Evolutionary conservation across 2,888 invertebrate genomes (phyloP).

Genomic region (Clepsis dumicolana): DNA sequence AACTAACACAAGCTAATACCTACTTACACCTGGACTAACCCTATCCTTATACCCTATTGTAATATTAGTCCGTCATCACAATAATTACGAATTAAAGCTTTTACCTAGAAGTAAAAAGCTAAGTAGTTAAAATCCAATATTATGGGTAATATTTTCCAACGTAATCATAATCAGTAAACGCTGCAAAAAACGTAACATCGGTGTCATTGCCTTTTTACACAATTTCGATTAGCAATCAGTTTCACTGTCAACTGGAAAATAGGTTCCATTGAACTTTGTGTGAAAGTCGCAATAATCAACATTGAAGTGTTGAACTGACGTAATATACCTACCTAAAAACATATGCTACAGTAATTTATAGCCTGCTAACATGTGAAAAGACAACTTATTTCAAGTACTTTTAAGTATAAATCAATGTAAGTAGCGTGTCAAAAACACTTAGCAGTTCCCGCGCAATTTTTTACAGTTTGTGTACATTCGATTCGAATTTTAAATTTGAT

Average conservation of each 20-base stretch:
- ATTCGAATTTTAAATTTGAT: slow-evolving; percentile 4
- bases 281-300: slow-evolving; percentile 52
- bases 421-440: not conserved
- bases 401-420: not conserved
- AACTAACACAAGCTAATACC: too few species aligned
- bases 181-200: slow-evolving; percentile 37
- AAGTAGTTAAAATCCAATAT: not conserved
- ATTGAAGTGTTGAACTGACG: slow-evolving; percentile 10
- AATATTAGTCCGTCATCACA: too few species aligned
- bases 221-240: slow-evolving; percentile 53
- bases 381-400: not conserved
- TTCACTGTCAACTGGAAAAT: slow-evolving; percentile 68
- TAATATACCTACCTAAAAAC: too few species aligned
- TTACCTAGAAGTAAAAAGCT: too few species aligned
- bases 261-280: slow-evolving; percentile 68
- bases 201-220: slow-evolving; percentile 45
- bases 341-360: slow-evolving; percentile 15
- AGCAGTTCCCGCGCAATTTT: slow-evolving; percentile 8
- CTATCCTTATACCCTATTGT: too few species aligned
- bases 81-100: too few species aligned
- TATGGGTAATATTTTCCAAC: slow-evolving; percentile 12
- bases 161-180: slow-evolving; percentile 20
- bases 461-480: not conserved
- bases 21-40: too few species aligned
- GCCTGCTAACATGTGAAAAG: slow-evolving; percentile 5